Base-by-base conservation (phyloP, 2,888 invertebrate genomes). In the Pseudococcus viburni region DNA sequence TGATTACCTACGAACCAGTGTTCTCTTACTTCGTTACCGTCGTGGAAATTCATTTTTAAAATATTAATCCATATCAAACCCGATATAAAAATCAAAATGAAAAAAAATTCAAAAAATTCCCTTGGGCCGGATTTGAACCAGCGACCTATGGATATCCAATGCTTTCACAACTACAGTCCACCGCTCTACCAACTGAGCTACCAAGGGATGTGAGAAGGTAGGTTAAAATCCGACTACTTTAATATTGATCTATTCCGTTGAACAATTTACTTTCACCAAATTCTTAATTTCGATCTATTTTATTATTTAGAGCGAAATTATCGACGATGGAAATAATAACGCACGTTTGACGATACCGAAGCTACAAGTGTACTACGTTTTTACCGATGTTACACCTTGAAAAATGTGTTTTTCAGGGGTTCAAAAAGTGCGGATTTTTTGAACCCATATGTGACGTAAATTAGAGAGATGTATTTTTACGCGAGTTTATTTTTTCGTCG, bases 181-280 rank as follows among this genome's bases (percentile, higher is more conserved):
- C 90, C 90, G 90, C 90, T 90, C 90, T 90, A 90, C 90, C 90
- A 90, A 90, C 90, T 90, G 90, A 90, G 90, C 90, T 90, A 90
- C 89, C 90, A 86, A 88, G 89, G 90, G 90, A 73, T 48, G 39
- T 77, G 64, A 12, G 8, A n/a, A n/a, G 17, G 17, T 22, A 26
- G 42, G 15, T n/a, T 12, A 46, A 39, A 84, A 84, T 84, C 15
- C 1, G 11, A 15, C 9, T 84, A 84, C 9, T 84, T 26, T 84
- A 84, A 84, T 39, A 17, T 26, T 84, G 7, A 46, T 19, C n/a
- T 33, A 12, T 11, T 51, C 19, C 26, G 3, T 2, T 5, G 26
- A 9, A 26, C 55, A 84, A 39, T 84, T 51, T 84, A 84, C 84
- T 59, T 84, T 55, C 55, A 59, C 55, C 12, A 46, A 46, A 46